These are phyloP conservation scores for Masnerella sp. DNA, from an alignment of 2,888 invertebrate genomes.

Conservation along the genomic window DNA sequence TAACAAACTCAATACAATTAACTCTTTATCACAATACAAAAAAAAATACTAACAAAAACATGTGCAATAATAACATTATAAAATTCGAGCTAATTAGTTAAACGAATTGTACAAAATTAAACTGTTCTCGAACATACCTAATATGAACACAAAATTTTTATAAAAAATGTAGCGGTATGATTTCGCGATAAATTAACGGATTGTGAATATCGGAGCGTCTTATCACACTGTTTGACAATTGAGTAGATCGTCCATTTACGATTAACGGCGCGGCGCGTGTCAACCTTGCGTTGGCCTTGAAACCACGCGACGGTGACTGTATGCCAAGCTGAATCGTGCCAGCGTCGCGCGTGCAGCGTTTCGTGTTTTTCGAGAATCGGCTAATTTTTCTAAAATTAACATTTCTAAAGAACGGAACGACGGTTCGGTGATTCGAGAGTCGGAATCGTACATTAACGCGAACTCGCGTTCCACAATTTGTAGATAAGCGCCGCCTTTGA, in stretches of 20 bases:
- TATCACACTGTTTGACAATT: conserved; percentile 47
- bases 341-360: conserved; percentile 50
- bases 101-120: no score
- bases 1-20: no score
- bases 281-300: conserved; percentile 77
- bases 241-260: conserved; percentile 58
- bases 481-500: conserved; percentile 5
- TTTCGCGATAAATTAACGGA: conserved; percentile 5
- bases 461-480: neutral
- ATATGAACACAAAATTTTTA: no score
- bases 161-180: neutral
- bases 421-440: no score
- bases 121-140: no score
- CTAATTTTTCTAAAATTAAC: conserved; percentile 43
- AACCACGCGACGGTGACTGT: conserved; percentile 75
- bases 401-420: neutral
- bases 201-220: conserved; percentile 23
- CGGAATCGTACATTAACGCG: no score
- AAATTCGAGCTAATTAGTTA: no score
- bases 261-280: conserved; percentile 74
- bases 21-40: no score
- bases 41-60: no score
- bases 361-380: conserved; percentile 45
- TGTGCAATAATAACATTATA: no score
- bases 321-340: conserved; percentile 66